Evolutionary conservation across 2,888 invertebrate species (phyloP), one percentile per base, ranked within the genome.

Genomic region (Agonum fuliginosum): DNA sequence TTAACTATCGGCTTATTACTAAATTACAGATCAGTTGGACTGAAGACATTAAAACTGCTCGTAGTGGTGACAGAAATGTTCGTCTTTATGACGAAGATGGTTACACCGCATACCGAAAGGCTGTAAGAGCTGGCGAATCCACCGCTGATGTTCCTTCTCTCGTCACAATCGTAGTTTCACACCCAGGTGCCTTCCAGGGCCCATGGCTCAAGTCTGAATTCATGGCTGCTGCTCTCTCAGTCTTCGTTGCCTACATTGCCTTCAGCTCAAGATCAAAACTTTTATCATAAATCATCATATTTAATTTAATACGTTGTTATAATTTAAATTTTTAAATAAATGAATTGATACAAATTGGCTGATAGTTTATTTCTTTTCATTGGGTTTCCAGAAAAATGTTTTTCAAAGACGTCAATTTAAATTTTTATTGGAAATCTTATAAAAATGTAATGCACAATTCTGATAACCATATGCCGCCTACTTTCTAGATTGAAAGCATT

Each of bases 161-260:
- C 2, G 90, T 93, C 76, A 91, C 92, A 27, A 91, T 97, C 19
- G 89, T 91, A 58, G 87, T 96, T 5, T 90, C 92, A 81, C 93
- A 95, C 83, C 91, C 93, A 72, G 93, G 94, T 84, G 94, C 97
- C 67, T 97, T 96, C 89, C 93, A 92, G 79, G 98, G 98, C 0
- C 97, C 97, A 1, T 95, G 95, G 94, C 91, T 98, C 72, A 97
- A 97, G 87, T 96, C 97, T 0, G 97, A 98, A 88, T 91, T 97
- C 41, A 88, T 98, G 67, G 98, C 97, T 5, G 94, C 95, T 3
- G 88, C 92, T 10, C 86, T 95, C 0, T 94, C 96, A 1, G 89
- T 93, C 79, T 86, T 94, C 12, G 92, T 97, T 6, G 95, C 95
- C 54, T 97, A 97, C 87, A 91, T 95, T 78, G 98, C 98, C 0